A percentile compares a stretch with the other conserved stretches of the same genome.
Evolutionary conservation across 2,113 vertebrate genomes (phyloP).

Genomic region (Coregonus clupeaformis): DNA sequence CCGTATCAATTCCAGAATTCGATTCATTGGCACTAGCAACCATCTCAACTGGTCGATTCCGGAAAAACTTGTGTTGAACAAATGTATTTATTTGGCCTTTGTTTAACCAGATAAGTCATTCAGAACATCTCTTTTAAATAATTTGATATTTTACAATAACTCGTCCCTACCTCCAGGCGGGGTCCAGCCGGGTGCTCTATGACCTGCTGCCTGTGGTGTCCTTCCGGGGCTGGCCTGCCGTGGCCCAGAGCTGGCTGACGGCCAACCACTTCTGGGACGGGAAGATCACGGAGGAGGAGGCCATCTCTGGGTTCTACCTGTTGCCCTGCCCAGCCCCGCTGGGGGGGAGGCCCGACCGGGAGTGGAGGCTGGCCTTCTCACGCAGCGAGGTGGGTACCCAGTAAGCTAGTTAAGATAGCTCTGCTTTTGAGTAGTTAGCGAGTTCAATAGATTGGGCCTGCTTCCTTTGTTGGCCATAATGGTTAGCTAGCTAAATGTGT

Average conservation of each 20-base stretch:
- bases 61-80: no score
- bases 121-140: no score
- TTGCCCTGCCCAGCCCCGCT: slow-evolving; percentile 77
- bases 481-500: no score
- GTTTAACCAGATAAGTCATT: no score
- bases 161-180: slow-evolving; percentile 59
- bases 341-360: slow-evolving; percentile 72
- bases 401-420: background rate
- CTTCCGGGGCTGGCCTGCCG: slow-evolving; percentile 82
- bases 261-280: slow-evolving; percentile 87
- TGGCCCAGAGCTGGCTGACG: slow-evolving; percentile 79
- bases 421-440: no score
- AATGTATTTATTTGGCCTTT: no score
- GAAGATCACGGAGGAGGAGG: slow-evolving; percentile 79
- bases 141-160: no score
- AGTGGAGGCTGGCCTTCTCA: slow-evolving; percentile 85
- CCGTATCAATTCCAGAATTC: no score
- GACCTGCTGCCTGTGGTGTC: slow-evolving; percentile 84
- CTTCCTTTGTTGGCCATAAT: no score
- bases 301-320: slow-evolving; percentile 82
- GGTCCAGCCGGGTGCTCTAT: slow-evolving; percentile 78
- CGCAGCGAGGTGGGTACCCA: slow-evolving; percentile 75
- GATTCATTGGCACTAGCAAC: no score
- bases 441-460: no score
- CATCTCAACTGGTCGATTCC: no score